Base-by-base conservation (phyloP, 2,113 vertebrate genomes). In the Hiodon alosoides region DNA sequence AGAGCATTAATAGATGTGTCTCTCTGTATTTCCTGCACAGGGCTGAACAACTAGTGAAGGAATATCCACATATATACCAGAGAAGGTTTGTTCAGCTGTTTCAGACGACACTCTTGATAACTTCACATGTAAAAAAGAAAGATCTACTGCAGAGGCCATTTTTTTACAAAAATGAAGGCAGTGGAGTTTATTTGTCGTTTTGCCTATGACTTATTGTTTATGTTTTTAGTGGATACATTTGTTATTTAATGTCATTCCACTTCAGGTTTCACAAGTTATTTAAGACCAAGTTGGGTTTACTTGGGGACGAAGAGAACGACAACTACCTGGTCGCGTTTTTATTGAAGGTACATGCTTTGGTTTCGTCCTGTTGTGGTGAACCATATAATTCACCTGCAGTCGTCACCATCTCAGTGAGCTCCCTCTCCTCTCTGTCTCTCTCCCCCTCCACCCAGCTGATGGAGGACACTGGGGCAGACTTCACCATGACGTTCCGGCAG, bases 401-500 rank as follows among this genome's bases (percentile, higher is more conserved):
- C 31, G 59, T 9, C 10, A 14, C 13, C 9, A 13, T 5, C 60
- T 62, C 60, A 70, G 52, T 57, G 17, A 10, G 5, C 10, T 3
- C n/a, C 8, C 16, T 52, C 16, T 31, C 31, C 2, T 1, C 31
- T 31, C 31, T 31, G 46, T 60, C 70, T 64, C 47, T 62, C 58
- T 65, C 53, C 47, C 31, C 31, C 31, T 31, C 31, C 31, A 31
- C 31, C 55, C 79, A 95, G 93, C 79, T 93, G 75, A 93, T 91
- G 88, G 90, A 91, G 88, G 89, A 94, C 67, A 89, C 88, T 31
- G 85, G 78, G 74, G 85, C 90, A 73, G 92, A 94, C 84, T 95
- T 94, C 83, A 94, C 90, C 69, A 89, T 91, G 92, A 90, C 90
- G 10, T 94, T 95, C 90, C 83, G 86, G 72, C 86, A 94, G 71